These are phyloP conservation scores for Terebella lapidaria DNA, from an alignment of 2,888 invertebrate genomes.

Conservation along the genomic window DNA sequence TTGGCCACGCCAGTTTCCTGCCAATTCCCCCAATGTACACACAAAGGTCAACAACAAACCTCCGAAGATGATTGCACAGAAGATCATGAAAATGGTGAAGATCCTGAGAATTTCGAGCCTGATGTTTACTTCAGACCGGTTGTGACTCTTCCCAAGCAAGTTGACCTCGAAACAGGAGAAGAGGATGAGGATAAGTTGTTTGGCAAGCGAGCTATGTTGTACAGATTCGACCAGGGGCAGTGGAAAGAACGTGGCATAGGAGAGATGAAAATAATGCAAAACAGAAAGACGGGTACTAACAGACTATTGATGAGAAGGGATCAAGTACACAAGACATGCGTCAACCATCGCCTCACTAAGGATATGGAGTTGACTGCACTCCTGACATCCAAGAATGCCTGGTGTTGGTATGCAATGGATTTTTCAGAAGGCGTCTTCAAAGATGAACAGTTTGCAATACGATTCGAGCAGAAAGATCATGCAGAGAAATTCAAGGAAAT, in stretches of 20 bases:
- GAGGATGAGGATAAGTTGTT: slow-evolving; percentile 78
- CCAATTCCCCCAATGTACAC: too few species aligned
- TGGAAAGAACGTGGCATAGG: slow-evolving; percentile 93
- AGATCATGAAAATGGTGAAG: slow-evolving; percentile 14
- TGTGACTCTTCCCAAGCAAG: slow-evolving; percentile 73
- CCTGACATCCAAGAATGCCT: slow-evolving; percentile 59
- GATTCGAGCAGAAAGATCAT: slow-evolving; percentile 63
- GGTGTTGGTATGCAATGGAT: slow-evolving; percentile 58
- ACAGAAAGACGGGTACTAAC: slow-evolving; percentile 57
- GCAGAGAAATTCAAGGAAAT: slow-evolving; percentile 58
- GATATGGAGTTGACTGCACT: slow-evolving; percentile 72
- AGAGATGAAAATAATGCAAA: slow-evolving; percentile 69
- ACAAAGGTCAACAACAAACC: too few species aligned
- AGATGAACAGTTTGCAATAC: slow-evolving; percentile 73
- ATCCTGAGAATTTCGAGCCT: slow-evolving; percentile 56
- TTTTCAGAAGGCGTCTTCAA: slow-evolving; percentile 71
- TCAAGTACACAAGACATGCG: slow-evolving; percentile 83
- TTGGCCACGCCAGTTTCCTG: too few species aligned
- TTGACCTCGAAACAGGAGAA: slow-evolving; percentile 79
- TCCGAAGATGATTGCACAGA: slow-evolving; percentile 6
- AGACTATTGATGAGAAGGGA: slow-evolving; percentile 88
- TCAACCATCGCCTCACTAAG: slow-evolving; percentile 76
- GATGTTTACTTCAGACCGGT: slow-evolving; percentile 70
- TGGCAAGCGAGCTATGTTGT: slow-evolving; percentile 76
- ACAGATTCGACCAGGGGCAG: slow-evolving; percentile 69